Evolutionary conservation across 1,140 invertebrate species (phyloP).

Genomic region (Phthorimaea operculella): DNA sequence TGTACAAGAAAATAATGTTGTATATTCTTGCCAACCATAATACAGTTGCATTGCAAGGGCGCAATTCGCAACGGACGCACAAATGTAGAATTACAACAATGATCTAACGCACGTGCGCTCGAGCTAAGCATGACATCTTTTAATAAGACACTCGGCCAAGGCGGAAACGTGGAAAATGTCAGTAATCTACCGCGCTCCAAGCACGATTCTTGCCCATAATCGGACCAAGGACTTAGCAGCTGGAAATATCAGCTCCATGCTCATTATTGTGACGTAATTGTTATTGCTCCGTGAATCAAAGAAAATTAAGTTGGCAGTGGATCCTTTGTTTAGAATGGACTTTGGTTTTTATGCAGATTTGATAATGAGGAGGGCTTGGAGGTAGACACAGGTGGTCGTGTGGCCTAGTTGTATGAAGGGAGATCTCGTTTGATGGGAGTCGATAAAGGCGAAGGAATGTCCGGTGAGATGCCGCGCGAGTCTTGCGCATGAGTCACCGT

Average conservation of each 20-base stretch:
- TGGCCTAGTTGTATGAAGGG: not conserved
- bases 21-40: not conserved
- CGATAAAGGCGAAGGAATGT: conserved; percentile 23
- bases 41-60: not conserved
- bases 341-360: not conserved
- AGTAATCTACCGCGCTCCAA: conserved; percentile 51
- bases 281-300: conserved; percentile 52
- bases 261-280: conserved; percentile 60
- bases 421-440: too few relatives aligned
- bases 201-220: conserved; percentile 64
- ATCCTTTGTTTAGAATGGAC: conserved; percentile 32
- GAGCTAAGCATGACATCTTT: conserved; percentile 52
- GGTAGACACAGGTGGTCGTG: not conserved
- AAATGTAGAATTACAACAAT: not conserved
- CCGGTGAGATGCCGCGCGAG: conserved; percentile 38
- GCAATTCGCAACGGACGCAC: too few relatives aligned
- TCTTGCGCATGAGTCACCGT: conserved; percentile 45
- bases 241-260: conserved; percentile 58
- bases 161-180: conserved; percentile 66
- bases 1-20: not conserved
- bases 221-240: conserved; percentile 63
- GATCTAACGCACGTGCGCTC: conserved; percentile 33
- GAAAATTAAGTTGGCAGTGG: conserved; percentile 40
- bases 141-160: conserved; percentile 52
- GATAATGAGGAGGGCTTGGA: not conserved